Conservation (phyloP, 2,888 invertebrate species). For the Machimus rusticus region DNA sequence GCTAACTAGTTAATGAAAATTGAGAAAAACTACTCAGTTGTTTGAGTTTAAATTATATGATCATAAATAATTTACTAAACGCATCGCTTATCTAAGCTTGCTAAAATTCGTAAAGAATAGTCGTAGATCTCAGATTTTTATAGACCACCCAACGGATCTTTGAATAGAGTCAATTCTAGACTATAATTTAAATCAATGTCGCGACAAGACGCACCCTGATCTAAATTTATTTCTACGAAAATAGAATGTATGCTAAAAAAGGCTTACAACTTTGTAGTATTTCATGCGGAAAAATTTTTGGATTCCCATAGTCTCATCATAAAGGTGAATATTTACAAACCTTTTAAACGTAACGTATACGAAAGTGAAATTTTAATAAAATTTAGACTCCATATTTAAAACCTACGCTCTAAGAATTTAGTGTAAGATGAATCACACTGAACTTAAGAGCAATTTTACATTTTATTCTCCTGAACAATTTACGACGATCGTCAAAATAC, state of each 20-base stretch:
- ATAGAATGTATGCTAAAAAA: neutral
- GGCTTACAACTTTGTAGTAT: no score
- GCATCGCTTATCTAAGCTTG: neutral
- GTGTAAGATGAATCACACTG: no score
- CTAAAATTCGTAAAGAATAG: neutral
- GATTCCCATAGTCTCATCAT: no score
- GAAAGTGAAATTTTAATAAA: no score
- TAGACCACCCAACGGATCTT: neutral
- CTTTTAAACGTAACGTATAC: no score
- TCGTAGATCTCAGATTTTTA: neutral
- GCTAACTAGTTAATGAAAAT: neutral
- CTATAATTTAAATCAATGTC: neutral
- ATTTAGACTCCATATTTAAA: no score
- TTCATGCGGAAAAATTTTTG: no score
- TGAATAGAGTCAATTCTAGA: neutral
- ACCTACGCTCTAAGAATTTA: no score
- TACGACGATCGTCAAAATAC: no score
- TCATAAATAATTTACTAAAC: neutral
- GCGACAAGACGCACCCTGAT: neutral
- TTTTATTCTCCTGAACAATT: no score
- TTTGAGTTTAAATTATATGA: neutral
- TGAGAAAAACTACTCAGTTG: neutral
- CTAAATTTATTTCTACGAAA: neutral
- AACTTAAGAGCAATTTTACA: no score
- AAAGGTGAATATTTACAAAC: no score